Base-by-base conservation (phyloP, 2,113 vertebrate genomes). In the Anarhynchus alexandrinus region DNA sequence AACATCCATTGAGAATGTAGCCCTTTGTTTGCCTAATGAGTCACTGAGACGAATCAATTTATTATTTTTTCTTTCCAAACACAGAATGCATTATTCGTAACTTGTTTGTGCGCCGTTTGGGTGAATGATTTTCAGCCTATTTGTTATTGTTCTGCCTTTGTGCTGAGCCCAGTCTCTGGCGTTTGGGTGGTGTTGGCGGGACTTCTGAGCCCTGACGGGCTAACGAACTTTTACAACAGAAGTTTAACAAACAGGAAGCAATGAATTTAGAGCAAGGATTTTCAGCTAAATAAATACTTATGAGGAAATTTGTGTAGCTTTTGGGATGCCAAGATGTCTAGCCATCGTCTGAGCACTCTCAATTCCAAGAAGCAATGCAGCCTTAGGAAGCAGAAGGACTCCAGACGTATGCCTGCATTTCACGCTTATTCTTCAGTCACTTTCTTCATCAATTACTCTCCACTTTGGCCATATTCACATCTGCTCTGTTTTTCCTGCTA, bases 21-120 rank as follows among this genome's bases (percentile, higher is more conserved):
- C 59, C 30, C 38, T 96, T 96, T 96, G 83, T 96, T 86, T 92
- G 61, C 81, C 52, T 85, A 76, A 84, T 94, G 94, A 96, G 40
- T 89, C 94, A 89, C 88, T 29, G 65, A 95, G 72, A 82, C 2
- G 0, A 88, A 96, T 78, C 36, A 5, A 87, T 66, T 80, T 58
- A 3, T 62, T 52, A 4, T 43, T 58, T 34, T 43, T 43, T 69
- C 76, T 58, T 4, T 1, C 59, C 54, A 73, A 81, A 81, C 52
- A 91, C 9, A 70, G 84, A 76, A 82, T 15, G 61, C 26, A 9
- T 76, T 61, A 64, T 67, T 74, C 83, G 38, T 77, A 73, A 80
- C 36, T 94, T 87, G 74, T 87, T 69, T 82, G 65, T 51, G 66
- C 73, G 58, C 62, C 79, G 73, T 82, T 73, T 70, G 54, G 57